Base-by-base conservation (phyloP, 2,888 invertebrate genomes). In the Andrena trimmerana region DNA sequence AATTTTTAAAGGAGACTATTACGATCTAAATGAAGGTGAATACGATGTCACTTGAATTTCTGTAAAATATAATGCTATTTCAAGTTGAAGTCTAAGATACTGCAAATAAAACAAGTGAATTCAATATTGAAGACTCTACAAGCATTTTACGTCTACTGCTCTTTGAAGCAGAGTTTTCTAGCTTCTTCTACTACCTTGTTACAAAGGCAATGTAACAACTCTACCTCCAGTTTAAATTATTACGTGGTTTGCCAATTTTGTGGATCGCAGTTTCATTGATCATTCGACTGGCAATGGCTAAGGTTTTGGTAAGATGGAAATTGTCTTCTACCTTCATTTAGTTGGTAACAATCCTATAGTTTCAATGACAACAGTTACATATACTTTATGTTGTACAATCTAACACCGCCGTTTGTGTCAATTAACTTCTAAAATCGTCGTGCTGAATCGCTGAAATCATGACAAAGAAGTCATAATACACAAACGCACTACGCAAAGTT, bases 361-460 rank as follows among this genome's bases (percentile, higher is more conserved):
- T 79, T 20, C 27, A 29, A 57, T 16, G 63, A 68, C 8, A 59
- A 65, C 36, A 54, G 16, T 65, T 72, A 65, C 13, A 33, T 52
- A 52, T 65, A 31, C 24, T 48, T 31, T 24, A 13, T 20, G 52
- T 68, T 71, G 60, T 70, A 71, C 71, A 33, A 66, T 54, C 27
- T 72, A 24, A 68, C 52, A 79, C 8, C 33, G 36, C 24, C 20
- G 79, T 48, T 54, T 57, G 48, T 48, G 66, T 80, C 62, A 50
- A 78, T 73, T 68, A 80, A 67, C 63, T 63, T 42, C 62, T 63
- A 62, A 67, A 68, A 80, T 36, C 48, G 73, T 73, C 20, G 2
- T 48, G 4, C 42, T 68, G 6, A 27, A 48, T 48, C 13, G n/a
- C 20, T 54, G 10, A 66, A 66, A 74, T 62, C 1, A 57, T 65